Base-by-base conservation (phyloP, 92 coral and sea anemone species). In the Parazoanthus swiftii region DNA sequence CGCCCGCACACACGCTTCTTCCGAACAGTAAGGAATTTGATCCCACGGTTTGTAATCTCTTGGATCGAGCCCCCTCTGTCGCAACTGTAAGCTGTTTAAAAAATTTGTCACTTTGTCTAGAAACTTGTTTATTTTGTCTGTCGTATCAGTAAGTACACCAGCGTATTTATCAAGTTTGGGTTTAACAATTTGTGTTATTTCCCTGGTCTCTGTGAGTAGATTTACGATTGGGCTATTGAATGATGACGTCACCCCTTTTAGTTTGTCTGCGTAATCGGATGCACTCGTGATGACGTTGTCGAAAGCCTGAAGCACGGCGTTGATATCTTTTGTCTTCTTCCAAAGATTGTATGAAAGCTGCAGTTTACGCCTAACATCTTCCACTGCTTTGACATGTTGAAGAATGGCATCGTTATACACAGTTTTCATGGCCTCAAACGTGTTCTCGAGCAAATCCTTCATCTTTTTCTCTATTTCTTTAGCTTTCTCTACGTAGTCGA, bases 31-130 rank as follows among this genome's bases (percentile, higher is more conserved):
- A 10, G 98, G 89, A 84, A 92, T 92, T 58, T 88, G 88, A 26
- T 89, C 87, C 98, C 98, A 95, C 0, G 94, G 89, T 81, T 92
- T 97, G 85, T 93, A 97, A 23, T 93, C 90, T 38, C 94, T 78
- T 39, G 85, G 89, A 66, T 97, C 96, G 36, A 97, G 90, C 23
- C 98, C 97, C 81, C 90, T 89, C 85, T 95, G 99, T 15, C 99
- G 95, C 13, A 97, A 86, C 83, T 97, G 99, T 18, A 97, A 86
- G 79, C 90, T 95, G 72, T 95, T 90, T 2, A 93, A 87, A 80
- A 97, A 97, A 21, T 85, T 92, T 3, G 94, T 93, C 15, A 97
- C 90, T 82, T 92, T 89, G 77, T 93, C 92, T 23, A 95, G 79
- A 33, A 97, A 97, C 3, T 74, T 88, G 81, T 97, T 95, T 25